Base-by-base conservation (phyloP, 1,140 invertebrate species). In the Globodera ellingtonae region DNA sequence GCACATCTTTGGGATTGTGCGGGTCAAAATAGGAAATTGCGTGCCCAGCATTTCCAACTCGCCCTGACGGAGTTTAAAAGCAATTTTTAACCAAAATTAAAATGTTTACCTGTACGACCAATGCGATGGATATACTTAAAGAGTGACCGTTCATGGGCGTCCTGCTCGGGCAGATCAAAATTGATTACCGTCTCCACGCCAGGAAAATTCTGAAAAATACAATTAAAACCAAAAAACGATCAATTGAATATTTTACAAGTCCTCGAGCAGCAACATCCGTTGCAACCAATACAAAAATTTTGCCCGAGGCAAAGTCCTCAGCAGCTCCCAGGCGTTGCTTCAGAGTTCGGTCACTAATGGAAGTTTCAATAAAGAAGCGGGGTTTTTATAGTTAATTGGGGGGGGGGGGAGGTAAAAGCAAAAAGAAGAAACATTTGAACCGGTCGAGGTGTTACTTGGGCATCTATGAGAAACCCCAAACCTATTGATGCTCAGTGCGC, bases 151-250 rank as follows among this genome's bases (percentile, higher is more conserved):
- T 65, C 73, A 52, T 72, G 56, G 9, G 50, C 44, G 62, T 46
- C 72, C 75, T 35, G 59, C 10, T 52, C 72, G 73, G 94, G 95
- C 1, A 95, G 94, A 35, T 97, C 94, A 92, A 97, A 95, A 44
- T 95, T 97, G 4, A 95, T 95, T 21, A 77, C 75, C 21, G 24
- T 48, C 18, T 79, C 44, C 13, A 83, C 73, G 44, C 78, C 75
- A 7, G 82, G 81, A 44, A 83, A 83, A 56, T 83, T 83, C 35
- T 46, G 48, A 81, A 80, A 80, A 83, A 80, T 21, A 44, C 1
- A 18, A 62, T 3, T 9, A 9, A 62, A 62, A 62, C 6, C 46
- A 35, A 77, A 62, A 83, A 83, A 69, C 74, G 67, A 21, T 15
- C 21, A 2, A 13, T 4, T 9, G 52, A 7, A 80, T 67, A 6